phyloP scores from a whole-genome alignment of 2,797 vertebrate genomes.

The Delichon dasypus region DNA sequence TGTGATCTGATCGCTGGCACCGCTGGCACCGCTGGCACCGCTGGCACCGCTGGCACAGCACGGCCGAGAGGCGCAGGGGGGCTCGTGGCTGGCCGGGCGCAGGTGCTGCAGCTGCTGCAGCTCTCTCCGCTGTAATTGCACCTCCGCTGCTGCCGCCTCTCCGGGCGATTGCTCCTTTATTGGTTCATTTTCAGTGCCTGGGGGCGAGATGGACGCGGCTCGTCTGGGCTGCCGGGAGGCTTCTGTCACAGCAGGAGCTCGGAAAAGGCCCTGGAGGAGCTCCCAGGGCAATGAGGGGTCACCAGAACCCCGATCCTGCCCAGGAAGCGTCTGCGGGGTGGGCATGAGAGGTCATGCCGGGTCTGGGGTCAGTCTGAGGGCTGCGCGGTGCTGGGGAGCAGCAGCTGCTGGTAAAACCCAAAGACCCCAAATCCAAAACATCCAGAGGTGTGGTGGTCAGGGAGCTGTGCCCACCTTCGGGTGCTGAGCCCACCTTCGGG shows the following conservation, averaged over 20 bases:
- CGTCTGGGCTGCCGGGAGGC: neutral
- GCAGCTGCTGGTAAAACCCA: neutral
- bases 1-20: neutral
- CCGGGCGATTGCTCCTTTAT: conserved; percentile 44
- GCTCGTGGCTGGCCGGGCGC: neutral
- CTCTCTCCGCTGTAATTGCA: neutral
- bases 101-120: neutral
- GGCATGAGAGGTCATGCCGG: rapidly evolving
- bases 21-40: neutral
- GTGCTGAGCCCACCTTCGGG: neutral
- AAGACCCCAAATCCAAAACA: neutral
- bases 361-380: rapidly evolving
- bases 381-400: neutral
- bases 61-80: neutral
- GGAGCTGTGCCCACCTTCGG: neutral
- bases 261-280: rapidly evolving
- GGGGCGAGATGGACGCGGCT: conserved; percentile 12
- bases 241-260: neutral
- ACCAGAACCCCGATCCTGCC: rapidly evolving
- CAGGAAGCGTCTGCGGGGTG: rapidly evolving
- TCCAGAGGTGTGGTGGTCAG: neutral
- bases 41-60: too few relatives aligned
- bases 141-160: neutral
- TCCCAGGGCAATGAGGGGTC: neutral
- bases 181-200: conserved; percentile 32